Evolutionary conservation across 2,797 vertebrate species (phyloP).

Genomic region (Anolis apletophallus): DNA sequence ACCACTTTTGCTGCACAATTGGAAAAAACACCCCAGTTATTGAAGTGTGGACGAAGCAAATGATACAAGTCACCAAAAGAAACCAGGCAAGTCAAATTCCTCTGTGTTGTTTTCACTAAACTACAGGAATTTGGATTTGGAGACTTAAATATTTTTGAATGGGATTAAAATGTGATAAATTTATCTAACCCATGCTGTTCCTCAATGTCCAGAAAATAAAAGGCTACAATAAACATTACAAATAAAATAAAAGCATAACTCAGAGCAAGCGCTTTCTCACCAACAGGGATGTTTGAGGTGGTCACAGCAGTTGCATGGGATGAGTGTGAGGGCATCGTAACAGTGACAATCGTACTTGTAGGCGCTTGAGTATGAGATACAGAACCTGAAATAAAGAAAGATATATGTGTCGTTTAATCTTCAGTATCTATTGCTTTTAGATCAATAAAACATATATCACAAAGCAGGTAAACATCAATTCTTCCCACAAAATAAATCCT

Average conservation of each 20-base stretch:
- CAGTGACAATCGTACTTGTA: constrained; percentile 93
- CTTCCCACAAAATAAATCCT: not conserved
- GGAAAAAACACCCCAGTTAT: constrained; percentile 14
- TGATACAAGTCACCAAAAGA: not conserved
- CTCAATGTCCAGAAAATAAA: fast-evolving
- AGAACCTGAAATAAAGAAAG: constrained; percentile 80
- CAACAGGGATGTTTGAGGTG: constrained; percentile 96
- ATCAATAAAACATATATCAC: not conserved
- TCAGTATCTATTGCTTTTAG: not conserved
- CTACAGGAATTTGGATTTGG: not conserved
- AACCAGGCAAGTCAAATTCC: not conserved
- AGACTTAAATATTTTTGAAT: not conserved
- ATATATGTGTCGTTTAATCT: not conserved
- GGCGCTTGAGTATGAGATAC: constrained; percentile 93
- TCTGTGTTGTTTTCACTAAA: constrained; percentile 2
- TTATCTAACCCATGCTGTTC: not conserved
- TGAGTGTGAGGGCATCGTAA: constrained; percentile 97
- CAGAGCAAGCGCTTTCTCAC: constrained; percentile 79
- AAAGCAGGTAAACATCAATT: not conserved
- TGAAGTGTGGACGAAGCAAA: constrained; percentile 3
- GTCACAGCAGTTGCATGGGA: constrained; percentile 96
- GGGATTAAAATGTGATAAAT: not conserved
- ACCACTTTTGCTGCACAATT: constrained; percentile 92
- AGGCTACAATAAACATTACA: not conserved
- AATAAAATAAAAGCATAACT: not conserved